phyloP scores from a whole-genome alignment of 2,888 invertebrate genomes.

The Lasioglossum marginatum region DNA sequence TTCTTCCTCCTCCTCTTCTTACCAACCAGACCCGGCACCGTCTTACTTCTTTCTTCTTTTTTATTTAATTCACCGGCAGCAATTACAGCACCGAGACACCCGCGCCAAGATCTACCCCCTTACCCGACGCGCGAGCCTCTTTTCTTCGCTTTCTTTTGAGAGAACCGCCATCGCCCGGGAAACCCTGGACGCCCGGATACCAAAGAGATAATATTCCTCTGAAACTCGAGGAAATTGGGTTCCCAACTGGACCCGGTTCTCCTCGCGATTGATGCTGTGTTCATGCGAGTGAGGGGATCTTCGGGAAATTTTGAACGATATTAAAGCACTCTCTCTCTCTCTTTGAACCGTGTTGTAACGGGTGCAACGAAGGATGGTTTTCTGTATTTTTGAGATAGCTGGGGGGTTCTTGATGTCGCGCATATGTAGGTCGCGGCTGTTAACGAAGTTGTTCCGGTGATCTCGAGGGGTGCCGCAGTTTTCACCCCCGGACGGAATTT shows the following conservation, averaged over 20 bases:
- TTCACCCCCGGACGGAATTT: not conserved
- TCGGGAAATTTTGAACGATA: not conserved
- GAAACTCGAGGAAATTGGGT: not conserved
- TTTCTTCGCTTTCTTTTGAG: constrained; percentile 9
- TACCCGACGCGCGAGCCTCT: constrained; percentile 7
- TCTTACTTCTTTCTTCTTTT: constrained; percentile 51
- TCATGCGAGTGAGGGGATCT: not conserved
- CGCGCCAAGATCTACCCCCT: constrained; percentile 30
- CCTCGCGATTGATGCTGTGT: not conserved
- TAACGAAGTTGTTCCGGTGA: not conserved
- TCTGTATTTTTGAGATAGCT: not conserved
- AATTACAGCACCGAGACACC: constrained; percentile 70
- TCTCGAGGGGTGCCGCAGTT: not conserved
- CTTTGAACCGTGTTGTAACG: not conserved
- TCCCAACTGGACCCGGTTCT: not conserved
- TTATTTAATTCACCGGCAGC: constrained; percentile 71
- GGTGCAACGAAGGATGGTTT: not conserved
- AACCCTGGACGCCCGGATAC: constrained; percentile 21
- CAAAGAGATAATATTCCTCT: not conserved
- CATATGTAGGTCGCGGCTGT: constrained; percentile 4
- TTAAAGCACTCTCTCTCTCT: too few relatives aligned
- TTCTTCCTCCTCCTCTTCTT: not conserved
- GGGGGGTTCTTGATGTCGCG: not conserved
- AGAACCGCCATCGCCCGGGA: constrained; percentile 1
- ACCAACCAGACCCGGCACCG: constrained; percentile 10